Evolutionary conservation across 37 sponge, comb jelly and placozoan species (phyloP), one percentile per base, ranked within the genome.

Genomic region (Mnemiopsis leidyi): DNA sequence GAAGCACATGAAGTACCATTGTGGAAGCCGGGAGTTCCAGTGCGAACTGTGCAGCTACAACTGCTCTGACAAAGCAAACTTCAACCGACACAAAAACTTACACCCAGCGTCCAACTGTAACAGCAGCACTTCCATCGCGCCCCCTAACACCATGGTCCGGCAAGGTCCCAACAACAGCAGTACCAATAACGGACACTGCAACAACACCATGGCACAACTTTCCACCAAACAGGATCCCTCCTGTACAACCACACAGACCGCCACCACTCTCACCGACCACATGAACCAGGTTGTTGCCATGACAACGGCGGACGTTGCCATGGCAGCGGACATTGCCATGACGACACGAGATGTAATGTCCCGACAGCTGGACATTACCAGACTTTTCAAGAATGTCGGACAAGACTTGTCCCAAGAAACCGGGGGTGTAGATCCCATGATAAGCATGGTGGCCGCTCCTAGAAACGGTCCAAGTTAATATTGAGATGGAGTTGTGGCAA

Each of bases 1-100:
- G 7, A 77, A 77, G 35, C 79, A 77, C 79, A 77, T 77, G 79
- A 77, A 32, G 36, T 34, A 77, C 36, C 79, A 77, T 20, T 26
- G 79, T 32, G 26, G 32, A 0, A 32, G 16, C 18, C 20, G 79
- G 36, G 26, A 32, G 32, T 77, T 77, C 36, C 26, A 31, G 79
- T 77, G 79, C 18, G 79, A 77, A 3, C 79, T 31, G 18, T 77
- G 79, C 79, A 31, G 32, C 79, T 77, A 77, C 36, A 32, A 32
- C 35, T 77, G 79, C 79, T 77, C 79, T 1, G 79, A 77, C 79
- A 77, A 77, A 36, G 79, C 79, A 3, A 77, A 77, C 79, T 77
- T 77, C 36, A 77, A 77, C 79, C 1, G 79, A 28, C 79, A 77
- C 79, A 77, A 32, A 32, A 48, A 48, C 61, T 48, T 48, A 13